Conservation (phyloP, 2,797 vertebrate species). For the Sphaeramia orbicularis region DNA sequence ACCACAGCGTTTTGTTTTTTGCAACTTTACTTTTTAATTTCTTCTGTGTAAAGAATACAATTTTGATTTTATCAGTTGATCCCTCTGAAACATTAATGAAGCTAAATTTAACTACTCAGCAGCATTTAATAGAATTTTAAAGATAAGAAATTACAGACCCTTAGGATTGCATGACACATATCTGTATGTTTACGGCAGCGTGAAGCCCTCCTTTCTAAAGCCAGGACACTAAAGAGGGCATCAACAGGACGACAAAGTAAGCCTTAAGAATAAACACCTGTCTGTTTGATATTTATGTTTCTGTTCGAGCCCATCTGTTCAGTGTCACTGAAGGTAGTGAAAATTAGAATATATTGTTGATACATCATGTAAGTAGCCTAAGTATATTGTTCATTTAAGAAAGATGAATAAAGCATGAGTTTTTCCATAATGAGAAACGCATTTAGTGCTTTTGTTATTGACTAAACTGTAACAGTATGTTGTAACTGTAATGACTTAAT, state of each 20-base stretch:
- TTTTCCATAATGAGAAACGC: constrained; percentile 62
- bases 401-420: constrained; percentile 82
- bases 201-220: constrained; percentile 31
- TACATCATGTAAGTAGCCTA: constrained; percentile 74
- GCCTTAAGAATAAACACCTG: constrained; percentile 70
- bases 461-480: not conserved
- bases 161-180: constrained; percentile 69
- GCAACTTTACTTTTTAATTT: constrained; percentile 14
- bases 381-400: constrained; percentile 75
- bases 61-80: constrained; percentile 11
- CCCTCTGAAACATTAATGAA: constrained; percentile 12
- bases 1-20: constrained; percentile 21
- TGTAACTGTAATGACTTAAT: too few species aligned
- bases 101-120: constrained; percentile 27
- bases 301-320: constrained; percentile 63
- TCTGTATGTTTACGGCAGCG: constrained; percentile 58
- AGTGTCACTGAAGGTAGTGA: constrained; percentile 73
- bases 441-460: constrained; percentile 54
- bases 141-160: constrained; percentile 26
- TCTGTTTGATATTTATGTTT: constrained; percentile 67
- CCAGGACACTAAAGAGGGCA: constrained; percentile 42
- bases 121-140: constrained; percentile 40
- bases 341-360: constrained; percentile 72
- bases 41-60: constrained; percentile 13
- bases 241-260: constrained; percentile 54